phyloP scores from a whole-genome alignment of 2,113 vertebrate species.

The Takifugu flavidus region DNA sequence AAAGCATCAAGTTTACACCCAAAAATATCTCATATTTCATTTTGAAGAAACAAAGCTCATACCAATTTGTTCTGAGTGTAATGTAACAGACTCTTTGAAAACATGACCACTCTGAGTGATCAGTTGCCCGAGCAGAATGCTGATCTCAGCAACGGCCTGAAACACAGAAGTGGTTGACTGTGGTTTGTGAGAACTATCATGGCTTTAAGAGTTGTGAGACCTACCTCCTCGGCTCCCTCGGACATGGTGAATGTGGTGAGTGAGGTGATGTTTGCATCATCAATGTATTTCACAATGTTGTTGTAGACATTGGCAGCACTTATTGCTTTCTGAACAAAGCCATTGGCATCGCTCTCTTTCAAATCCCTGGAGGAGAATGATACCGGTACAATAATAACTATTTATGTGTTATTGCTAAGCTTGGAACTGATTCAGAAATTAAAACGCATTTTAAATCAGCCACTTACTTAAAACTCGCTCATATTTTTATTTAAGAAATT shows the following conservation, averaged over 20 bases:
- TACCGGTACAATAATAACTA: too few relatives aligned
- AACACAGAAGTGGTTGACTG: constrained; percentile 16
- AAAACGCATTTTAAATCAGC: too few relatives aligned
- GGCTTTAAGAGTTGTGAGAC: constrained; percentile 37
- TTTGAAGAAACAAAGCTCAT: neutral
- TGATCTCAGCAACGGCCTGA: constrained; percentile 82
- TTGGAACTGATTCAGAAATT: too few relatives aligned
- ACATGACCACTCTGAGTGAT: constrained; percentile 79
- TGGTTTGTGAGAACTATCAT: neutral
- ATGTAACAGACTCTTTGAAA: constrained; percentile 76
- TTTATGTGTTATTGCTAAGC: neutral
- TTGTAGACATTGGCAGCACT: constrained; percentile 91
- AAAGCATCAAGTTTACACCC: neutral
- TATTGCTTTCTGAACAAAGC: constrained; percentile 90
- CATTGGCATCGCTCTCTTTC: constrained; percentile 84
- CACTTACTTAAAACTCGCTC: too few relatives aligned
- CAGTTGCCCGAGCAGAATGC: constrained; percentile 79
- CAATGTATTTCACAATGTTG: constrained; percentile 84
- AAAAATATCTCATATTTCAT: neutral
- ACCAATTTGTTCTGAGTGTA: constrained; percentile 75
- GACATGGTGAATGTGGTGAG: constrained; percentile 79
- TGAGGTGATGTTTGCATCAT: constrained; percentile 82
- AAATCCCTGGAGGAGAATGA: constrained; percentile 69
- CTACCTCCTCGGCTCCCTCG: constrained; percentile 82
- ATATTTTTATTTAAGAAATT: too few relatives aligned